phyloP scores from a whole-genome alignment of 2,888 invertebrate species.

The Andrena praecox region DNA sequence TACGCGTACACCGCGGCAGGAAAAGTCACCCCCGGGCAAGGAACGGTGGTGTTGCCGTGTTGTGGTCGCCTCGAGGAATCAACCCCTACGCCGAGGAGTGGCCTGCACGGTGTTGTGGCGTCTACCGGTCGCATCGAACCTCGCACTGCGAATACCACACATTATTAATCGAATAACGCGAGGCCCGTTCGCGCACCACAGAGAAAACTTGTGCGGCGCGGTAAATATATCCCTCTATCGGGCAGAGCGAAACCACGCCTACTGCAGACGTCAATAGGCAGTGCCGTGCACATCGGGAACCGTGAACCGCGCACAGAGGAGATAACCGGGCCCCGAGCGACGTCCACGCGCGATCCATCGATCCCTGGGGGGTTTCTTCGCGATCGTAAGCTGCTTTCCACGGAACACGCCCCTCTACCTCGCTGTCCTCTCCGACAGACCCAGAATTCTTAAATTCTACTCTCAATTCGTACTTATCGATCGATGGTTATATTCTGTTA shows the following conservation, averaged over 20 bases:
- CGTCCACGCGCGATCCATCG: neutral
- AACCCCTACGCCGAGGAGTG: constrained; percentile 78
- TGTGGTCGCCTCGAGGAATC: constrained; percentile 46
- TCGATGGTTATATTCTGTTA: no score
- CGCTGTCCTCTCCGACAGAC: neutral
- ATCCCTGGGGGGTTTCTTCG: neutral
- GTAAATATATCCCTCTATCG: constrained; percentile 82
- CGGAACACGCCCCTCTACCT: neutral
- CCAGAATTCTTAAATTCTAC: no score
- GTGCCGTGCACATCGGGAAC: constrained; percentile 76
- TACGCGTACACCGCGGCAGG: neutral
- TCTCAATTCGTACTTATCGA: no score
- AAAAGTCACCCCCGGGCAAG: constrained; percentile 55
- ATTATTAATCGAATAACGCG: constrained; percentile 78
- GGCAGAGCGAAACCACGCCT: constrained; percentile 83
- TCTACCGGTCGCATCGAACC: constrained; percentile 77
- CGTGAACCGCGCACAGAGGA: constrained; percentile 14
- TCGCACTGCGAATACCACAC: constrained; percentile 77
- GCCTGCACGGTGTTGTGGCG: constrained; percentile 72
- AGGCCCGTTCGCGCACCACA: constrained; percentile 68
- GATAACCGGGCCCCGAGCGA: constrained; percentile 25
- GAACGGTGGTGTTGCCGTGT: constrained; percentile 32
- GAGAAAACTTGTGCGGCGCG: constrained; percentile 78
- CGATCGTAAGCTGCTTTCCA: neutral
- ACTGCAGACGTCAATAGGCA: constrained; percentile 85